Evolutionary conservation across 2,888 invertebrate genomes (phyloP).

Genomic region (Drosophila imparisetae): DNA sequence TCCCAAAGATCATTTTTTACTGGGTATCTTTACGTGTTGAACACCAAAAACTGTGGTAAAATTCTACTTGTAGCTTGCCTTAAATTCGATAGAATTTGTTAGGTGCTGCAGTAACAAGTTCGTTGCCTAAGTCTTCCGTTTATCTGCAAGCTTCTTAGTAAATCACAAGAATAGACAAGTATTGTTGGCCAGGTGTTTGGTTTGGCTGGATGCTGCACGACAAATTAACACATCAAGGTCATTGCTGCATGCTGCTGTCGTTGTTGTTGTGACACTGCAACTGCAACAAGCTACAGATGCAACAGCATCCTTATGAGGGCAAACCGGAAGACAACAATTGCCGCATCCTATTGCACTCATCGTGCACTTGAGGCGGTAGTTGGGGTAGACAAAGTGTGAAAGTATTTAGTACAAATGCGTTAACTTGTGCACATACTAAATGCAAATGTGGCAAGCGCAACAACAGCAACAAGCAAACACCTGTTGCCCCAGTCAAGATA

Average conservation of each 20-base stretch:
- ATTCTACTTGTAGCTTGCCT: not conserved
- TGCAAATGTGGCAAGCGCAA: conserved; percentile 18
- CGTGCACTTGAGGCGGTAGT: conserved; percentile 5
- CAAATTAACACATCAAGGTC: conserved; percentile 83
- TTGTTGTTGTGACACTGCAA: conserved; percentile 27
- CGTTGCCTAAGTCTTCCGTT: conserved; percentile 65
- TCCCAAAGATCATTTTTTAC: not conserved
- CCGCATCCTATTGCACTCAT: conserved; percentile 41
- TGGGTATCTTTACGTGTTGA: conserved; percentile 1
- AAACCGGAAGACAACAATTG: conserved; percentile 70
- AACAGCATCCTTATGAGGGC: conserved; percentile 57
- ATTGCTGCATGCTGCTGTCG: conserved; percentile 38
- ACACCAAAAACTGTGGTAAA: not conserved
- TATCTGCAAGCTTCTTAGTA: conserved; percentile 10
- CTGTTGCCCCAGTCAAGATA: conserved; percentile 57
- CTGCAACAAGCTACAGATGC: conserved; percentile 8
- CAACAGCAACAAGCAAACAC: conserved; percentile 58
- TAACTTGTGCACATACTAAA: conserved; percentile 54
- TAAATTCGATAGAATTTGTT: conserved; percentile 11
- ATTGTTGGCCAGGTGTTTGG: conserved; percentile 48
- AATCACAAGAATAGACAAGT: conserved; percentile 23
- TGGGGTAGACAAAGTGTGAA: conserved; percentile 64
- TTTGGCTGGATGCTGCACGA: conserved; percentile 30
- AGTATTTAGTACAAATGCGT: conserved; percentile 72
- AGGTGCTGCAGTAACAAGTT: conserved; percentile 37